Percentiles rank a stretch among this genome's conserved stretches.
phyloP scores from a whole-genome alignment of 2,797 vertebrate genomes.

The Chelidonichthys spinosus region DNA sequence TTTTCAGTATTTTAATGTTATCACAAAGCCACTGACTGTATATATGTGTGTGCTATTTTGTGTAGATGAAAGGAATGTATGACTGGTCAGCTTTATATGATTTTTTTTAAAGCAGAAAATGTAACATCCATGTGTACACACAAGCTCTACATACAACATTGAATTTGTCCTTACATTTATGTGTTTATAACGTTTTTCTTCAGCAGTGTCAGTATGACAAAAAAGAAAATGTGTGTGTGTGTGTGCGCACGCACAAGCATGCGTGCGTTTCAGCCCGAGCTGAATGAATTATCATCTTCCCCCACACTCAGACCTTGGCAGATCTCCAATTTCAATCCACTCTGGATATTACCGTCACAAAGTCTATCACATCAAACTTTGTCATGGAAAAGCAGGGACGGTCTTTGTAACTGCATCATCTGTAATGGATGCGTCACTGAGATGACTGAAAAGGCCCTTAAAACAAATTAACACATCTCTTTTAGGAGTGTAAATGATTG shows the following conservation, averaged over 20 bases:
- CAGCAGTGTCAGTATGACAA: conserved; percentile 37
- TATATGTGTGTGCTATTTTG: conserved; percentile 20
- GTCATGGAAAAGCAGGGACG: conserved; percentile 36
- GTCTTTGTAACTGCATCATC: conserved; percentile 36
- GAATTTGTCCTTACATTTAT: conserved; percentile 5
- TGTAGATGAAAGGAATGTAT: conserved; percentile 47
- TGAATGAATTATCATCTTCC: conserved; percentile 61
- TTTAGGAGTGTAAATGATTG: conserved; percentile 35
- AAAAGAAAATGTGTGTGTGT: conserved; percentile 22
- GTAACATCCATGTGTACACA: conserved; percentile 33
- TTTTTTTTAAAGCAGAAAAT: conserved; percentile 20
- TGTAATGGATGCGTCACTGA: conserved; percentile 39
- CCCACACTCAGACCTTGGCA: conserved; percentile 59
- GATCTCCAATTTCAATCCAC: conserved; percentile 55
- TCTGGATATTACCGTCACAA: conserved; percentile 62
- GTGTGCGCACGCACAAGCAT: conserved; percentile 14
- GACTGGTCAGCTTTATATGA: conserved; percentile 30
- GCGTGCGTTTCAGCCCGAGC: conserved; percentile 31
- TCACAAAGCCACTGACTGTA: conserved; percentile 56
- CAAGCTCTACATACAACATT: conserved; percentile 15
- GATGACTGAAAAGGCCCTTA: conserved; percentile 47
- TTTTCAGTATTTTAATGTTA: conserved; percentile 40
- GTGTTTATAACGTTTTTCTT: conserved; percentile 25
- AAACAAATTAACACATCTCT: conserved; percentile 52
- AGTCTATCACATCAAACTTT: conserved; percentile 63